Conservation (phyloP, 1,140 invertebrate species). For the Oryctes rhinoceros region DNA sequence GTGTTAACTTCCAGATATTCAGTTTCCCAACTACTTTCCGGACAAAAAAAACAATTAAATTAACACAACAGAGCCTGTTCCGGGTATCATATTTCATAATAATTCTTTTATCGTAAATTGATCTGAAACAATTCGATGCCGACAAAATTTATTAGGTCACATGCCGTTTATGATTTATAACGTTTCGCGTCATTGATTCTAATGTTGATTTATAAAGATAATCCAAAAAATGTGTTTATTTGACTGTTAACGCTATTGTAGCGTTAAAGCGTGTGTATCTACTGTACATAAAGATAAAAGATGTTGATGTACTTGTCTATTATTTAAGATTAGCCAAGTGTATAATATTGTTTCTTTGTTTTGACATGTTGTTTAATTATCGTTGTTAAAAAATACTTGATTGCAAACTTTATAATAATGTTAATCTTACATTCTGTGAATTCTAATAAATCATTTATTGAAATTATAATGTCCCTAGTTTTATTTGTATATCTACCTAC, state of each 20-base stretch:
- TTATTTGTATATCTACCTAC: not conserved
- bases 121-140: conserved; percentile 15
- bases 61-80: conserved; percentile 16
- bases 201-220: conserved; percentile 35
- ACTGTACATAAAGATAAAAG: conserved; percentile 19
- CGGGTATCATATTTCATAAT: conserved; percentile 19
- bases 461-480: not conserved
- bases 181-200: not conserved
- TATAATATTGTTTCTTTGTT: not conserved
- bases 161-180: conserved; percentile 28
- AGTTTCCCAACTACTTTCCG: conserved; percentile 3
- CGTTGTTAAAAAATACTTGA: conserved; percentile 20
- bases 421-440: conserved; percentile 28
- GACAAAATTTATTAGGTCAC: conserved; percentile 26
- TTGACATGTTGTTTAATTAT: conserved; percentile 19
- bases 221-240: conserved; percentile 24
- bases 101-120: conserved; percentile 28
- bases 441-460: conserved; percentile 34
- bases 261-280: not conserved
- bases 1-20: conserved; percentile 7
- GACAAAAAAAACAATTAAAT: conserved; percentile 17
- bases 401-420: conserved; percentile 16
- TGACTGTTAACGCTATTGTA: not conserved
- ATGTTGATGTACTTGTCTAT: not conserved
- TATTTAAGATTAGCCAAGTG: not conserved